Evolutionary conservation across 2,113 vertebrate species (phyloP), one percentile per base, ranked within the genome.

Genomic region (Mastomys coucha): DNA sequence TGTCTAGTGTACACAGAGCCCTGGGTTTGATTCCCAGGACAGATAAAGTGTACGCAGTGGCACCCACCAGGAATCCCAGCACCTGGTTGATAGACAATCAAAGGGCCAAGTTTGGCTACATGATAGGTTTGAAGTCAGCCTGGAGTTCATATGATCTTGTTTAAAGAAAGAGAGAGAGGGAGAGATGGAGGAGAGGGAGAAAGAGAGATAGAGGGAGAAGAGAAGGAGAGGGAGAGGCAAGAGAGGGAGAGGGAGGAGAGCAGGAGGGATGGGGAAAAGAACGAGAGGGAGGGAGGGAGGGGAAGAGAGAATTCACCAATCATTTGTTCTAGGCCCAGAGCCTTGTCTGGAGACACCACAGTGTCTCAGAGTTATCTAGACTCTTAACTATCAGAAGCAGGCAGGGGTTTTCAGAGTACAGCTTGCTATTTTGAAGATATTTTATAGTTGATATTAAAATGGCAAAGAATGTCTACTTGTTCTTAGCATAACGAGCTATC

Each of bases 141-240:
- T 56, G 53, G 19, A 56, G 11, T 26, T 13, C 56, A 13, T 82
- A 36, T 39, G 36, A 58, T 39, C 2, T 20, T 82, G 36, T 82
- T 58, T 58, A 81, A n/a, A 58, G 1, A 81, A 28, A 33, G 31
- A 80, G 42, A 33, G 77, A 20, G 28, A 10, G 10, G 3, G 6
- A 4, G 49, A 24, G 22, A 5, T 11, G 16, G 1, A 56, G 17
- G 14, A 16, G 17, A 14, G 17, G 6, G 45, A 14, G 7, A 2
- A 11, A 3, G 11, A 9, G 4, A 51, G 1, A 1, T 13, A 16
- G 16, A 4, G 17, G 9, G 69, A 3, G 7, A 1, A 2, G 10
- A 7, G 13, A 2, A 7, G 24, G 26, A 5, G 10, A 49, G 73
- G 39, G 39, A 26, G 72, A 73, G 1, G n/a, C 19, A n/a, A 72